Percentiles rank a stretch among this genome's conserved stretches.
These are phyloP conservation scores for Xylophagus ater DNA, from an alignment of 2,888 invertebrate genomes.

Conservation along the genomic window DNA sequence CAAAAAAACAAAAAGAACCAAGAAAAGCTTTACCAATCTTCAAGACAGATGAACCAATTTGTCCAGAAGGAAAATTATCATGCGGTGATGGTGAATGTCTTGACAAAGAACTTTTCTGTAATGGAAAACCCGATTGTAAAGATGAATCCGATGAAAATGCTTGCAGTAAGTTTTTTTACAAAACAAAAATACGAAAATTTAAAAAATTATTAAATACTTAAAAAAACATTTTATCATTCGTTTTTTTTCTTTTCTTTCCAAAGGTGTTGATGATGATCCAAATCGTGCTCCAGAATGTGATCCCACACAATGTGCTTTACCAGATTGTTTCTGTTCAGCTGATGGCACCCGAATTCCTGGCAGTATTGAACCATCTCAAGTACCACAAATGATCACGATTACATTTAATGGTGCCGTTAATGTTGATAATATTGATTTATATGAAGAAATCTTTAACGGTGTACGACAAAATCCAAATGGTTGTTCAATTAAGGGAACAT, in stretches of 20 bases:
- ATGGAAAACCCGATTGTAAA: slow-evolving; percentile 84
- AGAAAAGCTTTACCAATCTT: slow-evolving; percentile 78
- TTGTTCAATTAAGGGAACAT: slow-evolving; percentile 78
- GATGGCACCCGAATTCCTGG: slow-evolving; percentile 85
- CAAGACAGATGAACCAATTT: slow-evolving; percentile 88
- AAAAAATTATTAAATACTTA: background rate
- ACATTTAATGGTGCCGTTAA: slow-evolving; percentile 89
- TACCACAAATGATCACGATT: slow-evolving; percentile 88
- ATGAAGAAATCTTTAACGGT: slow-evolving; percentile 81
- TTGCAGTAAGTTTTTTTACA: slow-evolving; percentile 73
- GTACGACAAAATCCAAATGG: slow-evolving; percentile 79
- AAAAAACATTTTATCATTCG: background rate
- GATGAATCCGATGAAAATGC: slow-evolving; percentile 93
- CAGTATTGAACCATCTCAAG: slow-evolving; percentile 67
- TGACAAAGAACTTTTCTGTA: slow-evolving; percentile 85
- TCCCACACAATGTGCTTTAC: slow-evolving; percentile 73
- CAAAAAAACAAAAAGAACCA: slow-evolving; percentile 55
- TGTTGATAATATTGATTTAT: slow-evolving; percentile 84
- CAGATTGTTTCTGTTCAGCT: slow-evolving; percentile 88
- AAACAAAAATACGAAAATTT: background rate
- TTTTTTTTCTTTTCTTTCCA: slow-evolving; percentile 27
- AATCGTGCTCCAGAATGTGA: slow-evolving; percentile 89
- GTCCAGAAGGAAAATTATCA: slow-evolving; percentile 79
- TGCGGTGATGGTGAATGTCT: slow-evolving; percentile 90
- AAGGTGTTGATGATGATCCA: slow-evolving; percentile 83